These are phyloP conservation scores for Agrotis puta DNA, from an alignment of 2,888 invertebrate genomes.

Conservation along the genomic window DNA sequence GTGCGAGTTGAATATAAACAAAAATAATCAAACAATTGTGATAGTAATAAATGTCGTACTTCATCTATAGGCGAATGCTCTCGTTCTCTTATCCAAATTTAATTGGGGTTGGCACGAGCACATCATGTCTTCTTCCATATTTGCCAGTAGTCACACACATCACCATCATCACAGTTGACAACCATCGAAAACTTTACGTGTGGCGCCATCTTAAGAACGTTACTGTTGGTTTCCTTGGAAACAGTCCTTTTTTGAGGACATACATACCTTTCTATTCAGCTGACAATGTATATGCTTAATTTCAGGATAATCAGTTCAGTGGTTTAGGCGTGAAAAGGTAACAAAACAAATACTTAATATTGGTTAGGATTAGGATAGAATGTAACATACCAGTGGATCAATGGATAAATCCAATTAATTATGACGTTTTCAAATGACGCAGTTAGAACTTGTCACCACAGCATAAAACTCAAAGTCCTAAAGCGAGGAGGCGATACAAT, in stretches of 20 bases:
- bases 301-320: too few species aligned
- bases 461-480: constrained; percentile 30
- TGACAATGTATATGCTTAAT: too few species aligned
- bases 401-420: constrained; percentile 1
- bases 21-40: background rate
- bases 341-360: too few species aligned
- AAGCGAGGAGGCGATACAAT: constrained; percentile 10
- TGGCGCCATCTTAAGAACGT: too few species aligned
- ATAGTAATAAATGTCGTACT: background rate
- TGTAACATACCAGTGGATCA: background rate
- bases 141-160: background rate
- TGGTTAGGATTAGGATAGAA: too few species aligned
- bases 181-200: too few species aligned
- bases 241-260: too few species aligned
- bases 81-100: background rate
- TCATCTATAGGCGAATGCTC: background rate
- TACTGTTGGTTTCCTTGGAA: too few species aligned
- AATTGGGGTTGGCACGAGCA: background rate
- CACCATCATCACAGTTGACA: too few species aligned
- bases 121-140: background rate
- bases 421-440: constrained; percentile 26
- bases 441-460: background rate
- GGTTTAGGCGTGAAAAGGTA: too few species aligned
- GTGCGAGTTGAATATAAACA: background rate
- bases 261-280: too few species aligned